Conservation (phyloP, 2,113 vertebrate species). For the Malurus elegans region DNA sequence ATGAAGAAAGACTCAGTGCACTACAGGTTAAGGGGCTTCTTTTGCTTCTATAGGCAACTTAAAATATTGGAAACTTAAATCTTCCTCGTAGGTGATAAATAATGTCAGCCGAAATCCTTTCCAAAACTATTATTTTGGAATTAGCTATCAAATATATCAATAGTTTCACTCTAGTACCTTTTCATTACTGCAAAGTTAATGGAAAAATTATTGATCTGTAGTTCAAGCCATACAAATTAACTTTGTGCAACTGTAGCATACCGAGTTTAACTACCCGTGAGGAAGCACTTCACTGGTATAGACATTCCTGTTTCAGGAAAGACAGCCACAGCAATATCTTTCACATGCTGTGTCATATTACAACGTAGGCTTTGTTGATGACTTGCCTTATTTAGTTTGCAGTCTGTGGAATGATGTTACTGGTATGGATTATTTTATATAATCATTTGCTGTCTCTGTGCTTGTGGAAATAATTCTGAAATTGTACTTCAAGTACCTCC, state of each 20-base stretch:
- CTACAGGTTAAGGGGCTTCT: neutral
- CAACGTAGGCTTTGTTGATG: rapidly evolving
- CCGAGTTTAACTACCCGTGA: neutral
- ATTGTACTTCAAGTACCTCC: neutral
- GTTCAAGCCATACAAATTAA: neutral
- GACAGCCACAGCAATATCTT: neutral
- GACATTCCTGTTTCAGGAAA: neutral
- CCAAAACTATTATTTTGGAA: constrained; percentile 8
- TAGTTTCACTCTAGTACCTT: constrained; percentile 13
- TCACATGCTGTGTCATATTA: neutral
- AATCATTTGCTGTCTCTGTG: neutral
- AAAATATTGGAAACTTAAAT: neutral
- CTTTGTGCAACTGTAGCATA: neutral
- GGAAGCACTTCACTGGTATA: neutral
- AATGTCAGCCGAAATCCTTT: neutral
- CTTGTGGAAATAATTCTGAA: neutral
- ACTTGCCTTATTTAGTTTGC: neutral
- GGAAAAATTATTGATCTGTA: constrained; percentile 47
- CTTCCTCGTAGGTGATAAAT: neutral
- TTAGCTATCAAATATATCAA: neutral
- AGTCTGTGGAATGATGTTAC: neutral
- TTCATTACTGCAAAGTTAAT: constrained; percentile 38
- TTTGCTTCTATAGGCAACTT: neutral
- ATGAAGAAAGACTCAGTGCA: neutral
- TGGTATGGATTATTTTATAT: neutral